These are phyloP conservation scores for Amblyraja radiata DNA, from an alignment of 2,797 vertebrate species.

Conservation along the genomic window DNA sequence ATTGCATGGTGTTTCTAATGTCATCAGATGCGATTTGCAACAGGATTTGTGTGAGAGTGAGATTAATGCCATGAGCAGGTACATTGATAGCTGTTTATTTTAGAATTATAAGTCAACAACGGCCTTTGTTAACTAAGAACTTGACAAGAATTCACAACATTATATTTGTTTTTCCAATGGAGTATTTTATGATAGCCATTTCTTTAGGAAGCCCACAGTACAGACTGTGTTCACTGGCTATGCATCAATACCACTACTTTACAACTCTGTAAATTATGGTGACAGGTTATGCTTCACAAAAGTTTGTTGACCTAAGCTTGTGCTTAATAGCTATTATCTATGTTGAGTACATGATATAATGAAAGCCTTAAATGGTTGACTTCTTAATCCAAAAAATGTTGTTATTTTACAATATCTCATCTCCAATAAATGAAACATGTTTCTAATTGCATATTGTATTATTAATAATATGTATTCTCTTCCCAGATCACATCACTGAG, in stretches of 20 bases:
- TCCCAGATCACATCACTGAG: too few relatives aligned
- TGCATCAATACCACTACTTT: background rate
- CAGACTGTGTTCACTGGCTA: background rate
- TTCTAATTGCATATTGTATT: background rate
- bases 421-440: background rate
- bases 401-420: background rate
- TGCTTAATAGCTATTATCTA: background rate
- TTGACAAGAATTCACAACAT: background rate
- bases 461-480: background rate
- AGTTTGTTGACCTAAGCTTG: background rate
- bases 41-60: background rate
- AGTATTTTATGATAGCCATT: background rate
- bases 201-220: background rate
- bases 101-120: background rate
- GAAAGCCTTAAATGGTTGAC: background rate
- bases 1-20: background rate
- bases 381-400: background rate
- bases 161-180: background rate
- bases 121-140: background rate
- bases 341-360: background rate
- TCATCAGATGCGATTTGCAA: background rate
- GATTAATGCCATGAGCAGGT: background rate
- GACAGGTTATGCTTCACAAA: conserved; percentile 7
- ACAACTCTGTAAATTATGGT: background rate
- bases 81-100: background rate